phyloP scores from a whole-genome alignment of 2,888 invertebrate species.

The Drosophila crucigera region DNA sequence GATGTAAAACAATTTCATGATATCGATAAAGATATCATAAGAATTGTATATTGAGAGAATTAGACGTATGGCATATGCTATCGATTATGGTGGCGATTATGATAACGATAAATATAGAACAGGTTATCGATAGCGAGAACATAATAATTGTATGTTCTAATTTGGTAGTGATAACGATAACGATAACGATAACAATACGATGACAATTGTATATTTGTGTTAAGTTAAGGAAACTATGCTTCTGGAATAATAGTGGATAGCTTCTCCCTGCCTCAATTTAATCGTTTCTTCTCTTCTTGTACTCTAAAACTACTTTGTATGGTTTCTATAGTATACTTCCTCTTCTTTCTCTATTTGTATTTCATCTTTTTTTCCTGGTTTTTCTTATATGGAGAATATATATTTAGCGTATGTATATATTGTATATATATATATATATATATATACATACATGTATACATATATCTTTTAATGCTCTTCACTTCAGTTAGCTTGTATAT shows the following conservation, averaged over 20 bases:
- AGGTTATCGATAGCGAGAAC: neutral
- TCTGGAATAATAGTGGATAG: slow-evolving; percentile 41
- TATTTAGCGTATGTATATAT: neutral
- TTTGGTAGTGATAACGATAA: neutral
- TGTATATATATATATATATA: slow-evolving; percentile 1
- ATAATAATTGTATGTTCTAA: neutral
- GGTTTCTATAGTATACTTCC: neutral
- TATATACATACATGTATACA: slow-evolving; percentile 15
- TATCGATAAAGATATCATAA: neutral
- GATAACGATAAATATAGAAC: neutral
- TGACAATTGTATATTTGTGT: neutral
- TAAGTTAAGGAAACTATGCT: neutral
- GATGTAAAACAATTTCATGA: neutral
- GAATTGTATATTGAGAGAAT: neutral
- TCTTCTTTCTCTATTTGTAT: slow-evolving; percentile 1
- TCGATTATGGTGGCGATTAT: neutral
- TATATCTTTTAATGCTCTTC: slow-evolving; percentile 34
- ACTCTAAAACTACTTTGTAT: slow-evolving; percentile 15
- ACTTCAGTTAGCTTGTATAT: slow-evolving; percentile 19
- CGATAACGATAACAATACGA: neutral
- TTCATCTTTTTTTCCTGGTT: neutral
- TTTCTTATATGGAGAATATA: slow-evolving; percentile 1
- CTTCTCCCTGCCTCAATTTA: slow-evolving; percentile 22
- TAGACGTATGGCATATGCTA: neutral
- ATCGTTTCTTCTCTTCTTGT: slow-evolving; percentile 5